Evolutionary conservation across 2,797 vertebrate species (phyloP), one percentile per base, ranked within the genome.

Genomic region (Parauchenoglanis ngamensis): DNA sequence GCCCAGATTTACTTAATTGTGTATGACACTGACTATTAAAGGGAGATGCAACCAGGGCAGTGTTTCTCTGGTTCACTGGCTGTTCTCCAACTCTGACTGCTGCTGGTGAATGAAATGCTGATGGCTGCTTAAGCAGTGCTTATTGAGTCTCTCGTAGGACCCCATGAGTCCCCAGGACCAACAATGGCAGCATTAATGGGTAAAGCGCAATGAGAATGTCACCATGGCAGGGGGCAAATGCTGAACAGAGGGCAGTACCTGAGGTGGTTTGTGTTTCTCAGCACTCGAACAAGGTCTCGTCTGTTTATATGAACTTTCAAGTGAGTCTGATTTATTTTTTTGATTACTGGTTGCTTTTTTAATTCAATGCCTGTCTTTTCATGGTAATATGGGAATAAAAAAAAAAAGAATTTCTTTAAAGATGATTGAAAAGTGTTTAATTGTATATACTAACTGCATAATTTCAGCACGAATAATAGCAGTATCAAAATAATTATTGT

Each of bases 1-100:
- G 95, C 92, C 92, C 95, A 93, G 95, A 95, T 94, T 95, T 94
- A 94, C 94, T 25, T 97, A 97, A 97, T 97, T 96, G 95, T 94
- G 95, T 95, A 95, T 94, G 96, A 95, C 96, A 94, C 79, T 93
- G 86, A 93, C 92, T 92, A 94, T 96, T 96, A 95, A 93, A 93
- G 87, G 93, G 90, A 93, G 90, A 94, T 1, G 31, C 31, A 63
- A 46, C 87, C 57, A 79, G 84, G 84, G 59, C 44, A 67, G 80
- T 87, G 70, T 87, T 76, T 83, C 81, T 75, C 54, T n/a, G 25
- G 70, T 94, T 91, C 91, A 92, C 87, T 90, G 92, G 93, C 89
- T 54, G 87, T 91, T 86, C 92, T 92, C 89, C 89, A 89, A 85
- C 92, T 84, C 83, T 82, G 63, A 84, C 86, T 85, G 90, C 89